Conservation (phyloP, 2,113 vertebrate species). For the Cynopterus brachyotis region DNA sequence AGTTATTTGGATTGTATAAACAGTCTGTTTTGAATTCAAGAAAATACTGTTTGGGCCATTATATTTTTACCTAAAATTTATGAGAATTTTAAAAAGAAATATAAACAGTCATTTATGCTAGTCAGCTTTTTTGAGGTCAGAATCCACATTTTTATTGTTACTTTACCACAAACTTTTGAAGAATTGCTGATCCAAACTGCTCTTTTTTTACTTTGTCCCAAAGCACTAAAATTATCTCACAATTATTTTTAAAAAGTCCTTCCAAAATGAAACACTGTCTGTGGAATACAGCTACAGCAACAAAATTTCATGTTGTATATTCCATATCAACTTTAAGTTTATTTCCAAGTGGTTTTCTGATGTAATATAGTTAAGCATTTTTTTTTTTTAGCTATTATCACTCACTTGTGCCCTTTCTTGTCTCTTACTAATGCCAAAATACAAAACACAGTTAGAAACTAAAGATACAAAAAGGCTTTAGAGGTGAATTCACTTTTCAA, state of each 20-base stretch:
- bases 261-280: slow-evolving; percentile 20
- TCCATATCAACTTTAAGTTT: slow-evolving; percentile 5
- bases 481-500: slow-evolving; percentile 67
- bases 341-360: neutral
- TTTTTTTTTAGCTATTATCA: slow-evolving; percentile 11
- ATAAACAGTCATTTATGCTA: slow-evolving; percentile 24
- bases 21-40: slow-evolving; percentile 50
- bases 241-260: neutral
- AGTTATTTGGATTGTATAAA: slow-evolving; percentile 54
- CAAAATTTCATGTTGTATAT: neutral
- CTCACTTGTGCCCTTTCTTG: neutral
- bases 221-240: slow-evolving; percentile 51
- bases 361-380: slow-evolving; percentile 21
- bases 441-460: slow-evolving; percentile 51
- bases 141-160: slow-evolving; percentile 55
- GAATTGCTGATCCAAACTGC: slow-evolving; percentile 50
- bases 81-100: slow-evolving; percentile 52
- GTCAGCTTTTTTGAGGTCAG: slow-evolving; percentile 43
- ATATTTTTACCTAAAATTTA: slow-evolving; percentile 68
- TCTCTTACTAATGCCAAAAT: slow-evolving; percentile 62
- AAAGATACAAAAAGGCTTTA: slow-evolving; percentile 32
- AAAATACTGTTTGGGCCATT: slow-evolving; percentile 42
- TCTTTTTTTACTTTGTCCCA: neutral
- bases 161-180: slow-evolving; percentile 48
- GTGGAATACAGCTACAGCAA: neutral